A percentile compares a stretch with the other conserved stretches of the same genome.
phyloP scores from a whole-genome alignment of 92 coral and sea anemone species.

The Blastomussa wellsi region DNA sequence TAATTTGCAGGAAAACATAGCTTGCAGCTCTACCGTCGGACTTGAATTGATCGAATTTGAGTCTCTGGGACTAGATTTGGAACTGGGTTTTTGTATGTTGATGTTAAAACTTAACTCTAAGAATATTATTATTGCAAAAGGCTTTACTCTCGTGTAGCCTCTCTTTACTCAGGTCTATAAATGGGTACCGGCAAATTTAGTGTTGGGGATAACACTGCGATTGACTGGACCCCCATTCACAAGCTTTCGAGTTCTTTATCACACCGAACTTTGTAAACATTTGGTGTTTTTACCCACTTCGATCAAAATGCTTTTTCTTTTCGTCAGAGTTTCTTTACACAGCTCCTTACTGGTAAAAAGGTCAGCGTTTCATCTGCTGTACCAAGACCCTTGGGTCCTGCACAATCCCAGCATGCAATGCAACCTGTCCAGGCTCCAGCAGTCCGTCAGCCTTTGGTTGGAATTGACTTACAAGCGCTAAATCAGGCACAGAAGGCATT shows the following conservation, averaged over 20 bases:
- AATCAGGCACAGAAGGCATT: slow-evolving; percentile 60
- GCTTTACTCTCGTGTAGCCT: too few relatives aligned
- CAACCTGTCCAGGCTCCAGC: slow-evolving; percentile 36
- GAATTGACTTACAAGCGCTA: slow-evolving; percentile 49
- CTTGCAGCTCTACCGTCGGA: too few relatives aligned
- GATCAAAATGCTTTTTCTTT: not conserved
- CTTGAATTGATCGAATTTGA: too few relatives aligned
- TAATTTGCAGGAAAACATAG: too few relatives aligned
- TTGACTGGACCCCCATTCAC: too few relatives aligned
- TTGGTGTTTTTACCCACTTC: not conserved
- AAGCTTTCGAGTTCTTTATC: not conserved
- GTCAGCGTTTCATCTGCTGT: slow-evolving; percentile 64
- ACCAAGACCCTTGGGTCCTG: slow-evolving; percentile 31
- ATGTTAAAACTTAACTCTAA: too few relatives aligned
- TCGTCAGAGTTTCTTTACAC: slow-evolving; percentile 66
- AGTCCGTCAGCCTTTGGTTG: slow-evolving; percentile 60
- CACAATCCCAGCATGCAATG: slow-evolving; percentile 35
- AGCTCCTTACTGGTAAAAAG: slow-evolving; percentile 66
- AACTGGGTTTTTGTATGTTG: too few relatives aligned
- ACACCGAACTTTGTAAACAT: not conserved
- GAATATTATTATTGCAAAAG: too few relatives aligned
- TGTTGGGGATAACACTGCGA: too few relatives aligned
- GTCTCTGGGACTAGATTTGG: too few relatives aligned
- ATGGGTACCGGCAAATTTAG: too few relatives aligned
- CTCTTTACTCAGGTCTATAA: too few relatives aligned